These are phyloP conservation scores for Prosopocoilus inquinatus DNA, from an alignment of 2,888 invertebrate genomes.

Conservation along the genomic window DNA sequence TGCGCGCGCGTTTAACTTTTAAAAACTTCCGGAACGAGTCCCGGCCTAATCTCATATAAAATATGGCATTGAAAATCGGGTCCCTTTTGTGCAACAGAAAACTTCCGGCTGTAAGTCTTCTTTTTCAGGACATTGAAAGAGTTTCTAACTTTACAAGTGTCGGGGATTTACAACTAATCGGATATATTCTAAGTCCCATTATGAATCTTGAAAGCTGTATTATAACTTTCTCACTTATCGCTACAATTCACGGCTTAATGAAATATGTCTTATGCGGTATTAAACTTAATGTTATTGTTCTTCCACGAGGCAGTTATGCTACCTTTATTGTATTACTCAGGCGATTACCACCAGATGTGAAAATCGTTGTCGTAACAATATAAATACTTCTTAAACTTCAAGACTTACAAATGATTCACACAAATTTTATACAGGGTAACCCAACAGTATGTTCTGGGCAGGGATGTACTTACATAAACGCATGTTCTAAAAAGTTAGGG, in stretches of 20 bases:
- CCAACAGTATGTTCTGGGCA: too few species aligned
- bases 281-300: too few species aligned
- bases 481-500: too few species aligned
- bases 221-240: slow-evolving; percentile 1
- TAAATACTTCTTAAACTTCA: too few species aligned
- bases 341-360: too few species aligned
- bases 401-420: too few species aligned
- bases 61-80: slow-evolving; percentile 25
- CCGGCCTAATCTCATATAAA: slow-evolving; percentile 21
- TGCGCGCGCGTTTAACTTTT: neutral
- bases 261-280: too few species aligned
- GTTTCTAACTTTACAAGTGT: slow-evolving; percentile 18
- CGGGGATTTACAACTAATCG: slow-evolving; percentile 22
- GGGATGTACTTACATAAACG: too few species aligned
- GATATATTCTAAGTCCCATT: slow-evolving; percentile 15
- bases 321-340: too few species aligned
- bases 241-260: neutral
- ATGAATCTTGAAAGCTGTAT: neutral
- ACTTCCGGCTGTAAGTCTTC: slow-evolving; percentile 17
- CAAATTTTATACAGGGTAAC: too few species aligned
- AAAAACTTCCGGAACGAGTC: slow-evolving; percentile 2
- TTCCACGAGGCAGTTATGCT: too few species aligned
- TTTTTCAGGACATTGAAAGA: slow-evolving; percentile 13
- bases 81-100: slow-evolving; percentile 20
- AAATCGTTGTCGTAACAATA: too few species aligned